Evolutionary conservation across 2,888 invertebrate species (phyloP).

Genomic region (Plebejus melissa): DNA sequence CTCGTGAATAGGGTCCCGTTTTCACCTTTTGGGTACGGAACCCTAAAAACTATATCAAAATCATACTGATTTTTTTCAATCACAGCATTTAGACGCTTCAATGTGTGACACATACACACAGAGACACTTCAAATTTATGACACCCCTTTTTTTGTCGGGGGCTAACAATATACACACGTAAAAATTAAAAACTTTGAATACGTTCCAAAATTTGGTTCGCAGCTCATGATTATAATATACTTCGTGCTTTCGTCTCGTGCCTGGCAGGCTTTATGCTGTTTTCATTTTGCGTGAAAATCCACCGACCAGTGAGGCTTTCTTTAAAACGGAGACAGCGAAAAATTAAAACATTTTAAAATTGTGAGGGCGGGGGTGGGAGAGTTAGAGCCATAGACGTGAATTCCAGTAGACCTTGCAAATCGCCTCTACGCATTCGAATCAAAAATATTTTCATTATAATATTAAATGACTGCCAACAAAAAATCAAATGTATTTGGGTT

Average conservation of each 20-base stretch:
- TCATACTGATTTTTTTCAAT: too few relatives aligned
- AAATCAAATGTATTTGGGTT: too few relatives aligned
- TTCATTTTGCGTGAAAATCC: constrained; percentile 35
- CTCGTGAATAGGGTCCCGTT: too few relatives aligned
- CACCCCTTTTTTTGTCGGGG: too few relatives aligned
- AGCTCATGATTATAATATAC: background rate
- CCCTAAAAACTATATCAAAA: too few relatives aligned
- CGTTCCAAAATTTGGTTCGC: background rate
- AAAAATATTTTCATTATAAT: too few relatives aligned
- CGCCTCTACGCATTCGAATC: background rate
- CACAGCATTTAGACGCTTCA: too few relatives aligned
- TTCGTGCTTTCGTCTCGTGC: background rate
- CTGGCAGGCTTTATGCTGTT: constrained; percentile 8
- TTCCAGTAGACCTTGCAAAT: background rate
- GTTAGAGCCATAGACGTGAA: background rate
- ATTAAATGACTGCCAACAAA: too few relatives aligned
- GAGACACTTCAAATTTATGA: too few relatives aligned
- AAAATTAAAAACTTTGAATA: background rate
- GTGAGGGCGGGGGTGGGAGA: constrained; percentile 37
- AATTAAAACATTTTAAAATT: constrained; percentile 55
- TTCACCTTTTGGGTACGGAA: too few relatives aligned
- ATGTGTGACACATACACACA: too few relatives aligned
- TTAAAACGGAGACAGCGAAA: constrained; percentile 41
- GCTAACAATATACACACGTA: too few relatives aligned
- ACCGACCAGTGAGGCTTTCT: constrained; percentile 35